Percentiles rank a stretch among this genome's conserved stretches.
Conservation (phyloP, 2,888 invertebrate species). For the Miltochrista miniata region DNA sequence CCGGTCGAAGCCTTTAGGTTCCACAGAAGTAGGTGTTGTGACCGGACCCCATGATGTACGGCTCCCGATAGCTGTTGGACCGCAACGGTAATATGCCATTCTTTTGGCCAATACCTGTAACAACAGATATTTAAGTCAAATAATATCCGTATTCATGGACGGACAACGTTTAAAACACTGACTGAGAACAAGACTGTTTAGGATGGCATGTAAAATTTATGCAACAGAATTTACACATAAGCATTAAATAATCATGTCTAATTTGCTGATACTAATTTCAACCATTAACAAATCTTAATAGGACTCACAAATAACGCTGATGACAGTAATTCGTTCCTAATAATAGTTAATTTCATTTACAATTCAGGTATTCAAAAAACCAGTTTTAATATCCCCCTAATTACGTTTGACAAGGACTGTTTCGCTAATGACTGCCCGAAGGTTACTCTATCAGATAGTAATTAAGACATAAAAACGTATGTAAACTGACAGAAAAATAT, state of each 20-base stretch:
- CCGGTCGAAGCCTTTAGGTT: conserved; percentile 65
- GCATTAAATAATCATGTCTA: background rate
- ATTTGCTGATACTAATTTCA: background rate
- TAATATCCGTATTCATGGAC: too few species aligned
- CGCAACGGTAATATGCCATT: conserved; percentile 77
- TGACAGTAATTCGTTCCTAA: conserved; percentile 14
- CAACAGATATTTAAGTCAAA: conserved; percentile 1
- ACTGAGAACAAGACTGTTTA: too few species aligned
- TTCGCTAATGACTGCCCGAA: conserved; percentile 45
- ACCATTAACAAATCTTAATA: background rate
- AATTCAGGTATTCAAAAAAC: conserved; percentile 22
- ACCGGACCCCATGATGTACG: conserved; percentile 85
- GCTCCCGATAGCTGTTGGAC: conserved; percentile 74
- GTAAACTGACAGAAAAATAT: conserved; percentile 33
- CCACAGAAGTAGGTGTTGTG: conserved; percentile 67
- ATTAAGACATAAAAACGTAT: conserved; percentile 53
- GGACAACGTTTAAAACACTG: background rate
- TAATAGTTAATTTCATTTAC: conserved; percentile 1
- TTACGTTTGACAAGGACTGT: conserved; percentile 44
- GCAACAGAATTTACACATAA: too few species aligned
- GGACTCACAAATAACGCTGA: conserved; percentile 12
- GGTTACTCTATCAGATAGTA: conserved; percentile 45
- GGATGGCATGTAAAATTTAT: background rate
- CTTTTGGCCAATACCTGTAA: conserved; percentile 48
- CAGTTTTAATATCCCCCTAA: conserved; percentile 48